Evolutionary conservation across 2,113 vertebrate genomes (phyloP).

Genomic region (Lepus timidus): DNA sequence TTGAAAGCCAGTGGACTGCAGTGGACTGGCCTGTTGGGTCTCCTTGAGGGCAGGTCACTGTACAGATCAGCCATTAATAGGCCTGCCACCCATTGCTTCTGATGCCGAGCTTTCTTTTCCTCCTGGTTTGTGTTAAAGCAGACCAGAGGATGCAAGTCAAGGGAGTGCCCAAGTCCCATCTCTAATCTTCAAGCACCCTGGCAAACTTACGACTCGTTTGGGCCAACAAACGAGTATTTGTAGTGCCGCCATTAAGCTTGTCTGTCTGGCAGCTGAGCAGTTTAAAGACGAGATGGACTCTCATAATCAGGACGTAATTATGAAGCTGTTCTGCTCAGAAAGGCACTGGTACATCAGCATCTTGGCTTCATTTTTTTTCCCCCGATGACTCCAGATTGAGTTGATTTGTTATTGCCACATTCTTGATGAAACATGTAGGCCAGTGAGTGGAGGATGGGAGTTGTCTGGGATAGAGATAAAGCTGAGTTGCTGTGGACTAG

Average conservation of each 20-base stretch:
- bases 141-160: too few relatives aligned
- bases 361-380: constrained; percentile 9
- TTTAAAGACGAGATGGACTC: constrained; percentile 44
- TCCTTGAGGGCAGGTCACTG: too few relatives aligned
- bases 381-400: constrained; percentile 29
- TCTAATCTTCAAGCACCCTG: too few relatives aligned
- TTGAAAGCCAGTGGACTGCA: too few relatives aligned
- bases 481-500: background rate
- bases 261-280: constrained; percentile 42
- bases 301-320: constrained; percentile 7
- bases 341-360: background rate
- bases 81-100: too few relatives aligned
- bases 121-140: too few relatives aligned
- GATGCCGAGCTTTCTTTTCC: too few relatives aligned
- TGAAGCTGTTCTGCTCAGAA: constrained; percentile 34
- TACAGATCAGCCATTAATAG: too few relatives aligned
- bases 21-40: too few relatives aligned
- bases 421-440: constrained; percentile 27
- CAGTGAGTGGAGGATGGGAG: background rate
- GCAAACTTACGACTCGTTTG: constrained; percentile 14
- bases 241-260: constrained; percentile 45
- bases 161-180: too few relatives aligned
- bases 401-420: background rate
- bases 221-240: constrained; percentile 60
- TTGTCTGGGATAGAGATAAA: constrained; percentile 10